These are phyloP conservation scores for Sminthopsis crassicaudata DNA, from an alignment of 2,113 vertebrate species.

Conservation along the genomic window DNA sequence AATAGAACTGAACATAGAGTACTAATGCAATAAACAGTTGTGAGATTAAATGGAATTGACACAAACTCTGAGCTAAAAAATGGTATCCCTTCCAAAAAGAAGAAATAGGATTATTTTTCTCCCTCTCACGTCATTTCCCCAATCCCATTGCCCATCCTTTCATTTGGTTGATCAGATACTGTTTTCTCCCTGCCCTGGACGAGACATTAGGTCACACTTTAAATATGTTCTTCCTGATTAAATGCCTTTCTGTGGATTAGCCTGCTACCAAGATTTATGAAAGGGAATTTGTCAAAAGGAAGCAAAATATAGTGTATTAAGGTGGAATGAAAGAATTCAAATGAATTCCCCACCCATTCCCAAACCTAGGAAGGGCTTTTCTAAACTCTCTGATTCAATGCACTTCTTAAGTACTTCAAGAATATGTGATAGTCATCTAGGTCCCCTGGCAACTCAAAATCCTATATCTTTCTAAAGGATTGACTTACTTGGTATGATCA, in stretches of 20 bases:
- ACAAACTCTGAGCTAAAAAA: background rate
- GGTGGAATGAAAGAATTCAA: background rate
- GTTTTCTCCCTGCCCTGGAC: background rate
- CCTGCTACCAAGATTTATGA: background rate
- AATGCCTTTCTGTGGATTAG: background rate
- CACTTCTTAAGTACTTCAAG: background rate
- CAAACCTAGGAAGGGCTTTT: background rate
- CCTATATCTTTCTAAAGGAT: background rate
- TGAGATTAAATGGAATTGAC: background rate
- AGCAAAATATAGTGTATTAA: background rate
- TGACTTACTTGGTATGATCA: background rate
- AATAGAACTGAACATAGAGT: background rate
- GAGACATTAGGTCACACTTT: background rate
- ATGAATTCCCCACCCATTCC: background rate
- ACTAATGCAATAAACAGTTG: background rate
- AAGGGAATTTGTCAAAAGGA: background rate
- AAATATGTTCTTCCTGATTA: slow-evolving; percentile 1
- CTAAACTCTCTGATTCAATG: background rate
- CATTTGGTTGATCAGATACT: background rate
- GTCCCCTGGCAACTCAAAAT: background rate
- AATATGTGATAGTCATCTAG: background rate
- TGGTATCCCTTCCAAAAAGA: background rate
- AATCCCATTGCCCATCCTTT: background rate
- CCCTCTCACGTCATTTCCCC: background rate
- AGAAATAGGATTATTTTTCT: background rate